These are phyloP conservation scores for Thamnaconus septentrionalis DNA, from an alignment of 2,113 vertebrate species.

Conservation along the genomic window DNA sequence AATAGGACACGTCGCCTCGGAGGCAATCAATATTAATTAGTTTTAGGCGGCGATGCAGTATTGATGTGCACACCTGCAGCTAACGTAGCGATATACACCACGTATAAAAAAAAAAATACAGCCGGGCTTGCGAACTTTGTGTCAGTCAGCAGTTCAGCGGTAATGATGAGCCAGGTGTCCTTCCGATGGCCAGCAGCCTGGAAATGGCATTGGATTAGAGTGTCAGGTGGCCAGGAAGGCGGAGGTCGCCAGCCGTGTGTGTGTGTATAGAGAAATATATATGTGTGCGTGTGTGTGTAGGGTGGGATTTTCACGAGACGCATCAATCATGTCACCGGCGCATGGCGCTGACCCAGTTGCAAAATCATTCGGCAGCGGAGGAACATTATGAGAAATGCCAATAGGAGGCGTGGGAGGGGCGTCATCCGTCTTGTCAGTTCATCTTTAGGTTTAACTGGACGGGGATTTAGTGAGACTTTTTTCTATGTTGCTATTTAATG, in stretches of 20 bases:
- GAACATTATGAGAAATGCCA: constrained; percentile 49
- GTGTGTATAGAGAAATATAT: too few species aligned
- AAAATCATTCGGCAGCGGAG: constrained; percentile 24
- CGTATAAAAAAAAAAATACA: constrained; percentile 17
- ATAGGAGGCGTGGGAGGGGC: constrained; percentile 16
- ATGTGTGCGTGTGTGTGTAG: not conserved
- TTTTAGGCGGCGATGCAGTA: not conserved
- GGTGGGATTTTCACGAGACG: constrained; percentile 39
- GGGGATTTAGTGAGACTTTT: too few species aligned
- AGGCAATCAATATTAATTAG: constrained; percentile 28
- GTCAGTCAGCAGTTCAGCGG: constrained; percentile 46
- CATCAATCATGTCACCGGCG: constrained; percentile 44
- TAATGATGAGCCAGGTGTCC: constrained; percentile 58
- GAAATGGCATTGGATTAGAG: constrained; percentile 54
- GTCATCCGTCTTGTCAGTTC: constrained; percentile 5
- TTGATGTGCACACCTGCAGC: not conserved
- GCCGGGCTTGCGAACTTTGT: constrained; percentile 18
- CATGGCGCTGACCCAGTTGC: constrained; percentile 17
- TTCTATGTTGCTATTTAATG: too few species aligned
- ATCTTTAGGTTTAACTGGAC: not conserved
- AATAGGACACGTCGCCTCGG: constrained; percentile 15
- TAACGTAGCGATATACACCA: constrained; percentile 6
- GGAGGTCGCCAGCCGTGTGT: not conserved
- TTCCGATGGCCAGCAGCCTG: constrained; percentile 52
- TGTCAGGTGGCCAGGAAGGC: constrained; percentile 1